Evolutionary conservation across 2,888 invertebrate genomes (phyloP), one percentile per base, ranked within the genome.

Genomic region (Lasioglossum malachurum): DNA sequence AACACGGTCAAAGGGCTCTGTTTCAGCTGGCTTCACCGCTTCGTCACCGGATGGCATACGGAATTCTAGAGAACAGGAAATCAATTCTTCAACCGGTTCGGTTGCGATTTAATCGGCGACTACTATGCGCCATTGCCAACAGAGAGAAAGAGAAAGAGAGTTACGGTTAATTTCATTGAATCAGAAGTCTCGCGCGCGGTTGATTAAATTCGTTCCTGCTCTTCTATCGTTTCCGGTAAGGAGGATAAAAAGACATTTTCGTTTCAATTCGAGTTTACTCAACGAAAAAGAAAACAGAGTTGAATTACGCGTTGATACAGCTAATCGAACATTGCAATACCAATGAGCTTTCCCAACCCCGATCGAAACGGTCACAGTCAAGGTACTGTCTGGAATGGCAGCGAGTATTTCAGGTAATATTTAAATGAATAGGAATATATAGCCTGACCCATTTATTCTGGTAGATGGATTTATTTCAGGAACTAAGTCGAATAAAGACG

Each of bases 381-480:
- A 19, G 31, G 23, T 35, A 35, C 4, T 35, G 4, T 23, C 38
- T 1, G 23, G 10, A 35, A 23, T 69, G 23, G 57, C 8, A 1
- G 23, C 23, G 35, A 69, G 69, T 23, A 23, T 35, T 69, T 69
- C 23, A 69, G 38, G 23, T 23, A 19, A 19, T 67, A 35, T 35
- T 67, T 67, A 67, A 67, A 67, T 16, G 67, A 69, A 69, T 38
- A 19, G 35, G 16, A 31, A 31, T 16, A 60, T 14, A 57, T 57
- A 69, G 10, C 23, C 38, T 69, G 69, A 69, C 69, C 69, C 69
- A 69, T 35, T 69, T 69, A 69, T 69, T 23, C 19, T 23, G 1
- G 38, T 23, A 12, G 69, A 69, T 23, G 69, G 35, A 69, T 69
- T 69, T 38, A 69, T 69, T 69, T 69, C 23, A 23, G 38, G 69